Evolutionary conservation across 2,797 vertebrate genomes (phyloP).

Genomic region (Rhinatrema bivittatum): DNA sequence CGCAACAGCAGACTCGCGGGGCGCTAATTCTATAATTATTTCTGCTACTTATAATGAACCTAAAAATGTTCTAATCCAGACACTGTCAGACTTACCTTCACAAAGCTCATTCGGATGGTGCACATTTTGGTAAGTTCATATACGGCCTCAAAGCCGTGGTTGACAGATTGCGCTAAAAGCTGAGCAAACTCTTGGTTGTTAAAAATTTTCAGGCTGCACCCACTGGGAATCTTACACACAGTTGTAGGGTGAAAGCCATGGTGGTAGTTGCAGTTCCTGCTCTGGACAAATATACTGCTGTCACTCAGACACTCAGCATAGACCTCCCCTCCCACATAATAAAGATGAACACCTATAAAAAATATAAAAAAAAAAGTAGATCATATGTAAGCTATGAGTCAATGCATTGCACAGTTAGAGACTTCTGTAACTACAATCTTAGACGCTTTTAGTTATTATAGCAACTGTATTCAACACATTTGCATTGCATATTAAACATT

Average conservation of each 20-base stretch:
- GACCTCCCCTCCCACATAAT: conserved; percentile 85
- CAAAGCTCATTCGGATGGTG: conserved; percentile 88
- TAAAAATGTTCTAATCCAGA: too few species aligned
- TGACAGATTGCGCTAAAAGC: conserved; percentile 82
- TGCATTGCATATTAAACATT: too few species aligned
- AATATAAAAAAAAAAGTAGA: conserved; percentile 2
- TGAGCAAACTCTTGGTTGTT: conserved; percentile 88
- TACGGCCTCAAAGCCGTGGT: conserved; percentile 83
- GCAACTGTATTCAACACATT: too few species aligned
- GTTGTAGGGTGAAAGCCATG: conserved; percentile 85
- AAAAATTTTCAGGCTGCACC: conserved; percentile 85
- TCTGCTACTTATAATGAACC: too few species aligned
- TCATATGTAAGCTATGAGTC: too few species aligned
- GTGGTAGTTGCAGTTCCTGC: conserved; percentile 86
- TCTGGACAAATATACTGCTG: conserved; percentile 88
- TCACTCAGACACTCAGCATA: conserved; percentile 85
- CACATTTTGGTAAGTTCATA: conserved; percentile 92
- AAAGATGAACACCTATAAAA: conserved; percentile 75
- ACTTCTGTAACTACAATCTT: too few species aligned
- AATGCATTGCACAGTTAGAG: too few species aligned
- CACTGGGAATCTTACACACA: conserved; percentile 86
- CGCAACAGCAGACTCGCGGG: too few species aligned
- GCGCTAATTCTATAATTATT: too few species aligned
- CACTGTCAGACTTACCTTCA: conserved; percentile 77
- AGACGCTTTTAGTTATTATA: too few species aligned